Evolutionary conservation across 2,888 invertebrate species (phyloP), one percentile per base, ranked within the genome.

Genomic region (Euplexia lucipara): DNA sequence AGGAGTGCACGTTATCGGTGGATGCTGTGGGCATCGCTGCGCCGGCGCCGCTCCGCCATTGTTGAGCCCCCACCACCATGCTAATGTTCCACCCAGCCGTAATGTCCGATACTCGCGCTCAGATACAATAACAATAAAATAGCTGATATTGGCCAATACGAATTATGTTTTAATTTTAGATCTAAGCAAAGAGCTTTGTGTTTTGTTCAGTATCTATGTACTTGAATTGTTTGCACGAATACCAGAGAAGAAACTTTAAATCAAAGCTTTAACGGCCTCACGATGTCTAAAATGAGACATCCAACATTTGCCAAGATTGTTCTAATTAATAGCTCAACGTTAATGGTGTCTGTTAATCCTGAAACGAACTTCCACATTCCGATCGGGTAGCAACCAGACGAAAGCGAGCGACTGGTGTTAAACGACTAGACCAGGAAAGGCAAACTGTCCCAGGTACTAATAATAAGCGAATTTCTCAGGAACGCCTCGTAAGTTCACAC

Each of bases 1-100:
- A 78, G 81, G 67, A 79, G 78, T 70, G 75, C 75, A 81, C 79
- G 82, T 87, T 90, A 90, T 88, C 88, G 74, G 84, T 79, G 81
- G 81, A 81, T 82, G 84, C 84, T 84, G 83, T 78, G 83, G 80
- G 86, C 86, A 87, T 87, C 88, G 84, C 75, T 73, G 75, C 81
- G 78, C 80, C 83, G 85, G 83, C 84, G 82, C 83, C 83, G 83
- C 65, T 63, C 72, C 75, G 78, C 77, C 79, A 86, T 88, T 87
- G 87, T 85, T 85, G 82, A 59, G 56, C 73, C 78, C 72, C 75
- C 81, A 64, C 75, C 73, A 70, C 78, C 78, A 77, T 74, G 76
- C 76, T 82, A 82, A 81, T 82, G 78, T 71, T 78, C 51, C 69
- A 63, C 45, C 65, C 64, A 75, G 71, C 70, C 63, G 44, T 48